These are phyloP conservation scores for Apis laboriosa DNA, from an alignment of 1,140 invertebrate species.

Conservation along the genomic window DNA sequence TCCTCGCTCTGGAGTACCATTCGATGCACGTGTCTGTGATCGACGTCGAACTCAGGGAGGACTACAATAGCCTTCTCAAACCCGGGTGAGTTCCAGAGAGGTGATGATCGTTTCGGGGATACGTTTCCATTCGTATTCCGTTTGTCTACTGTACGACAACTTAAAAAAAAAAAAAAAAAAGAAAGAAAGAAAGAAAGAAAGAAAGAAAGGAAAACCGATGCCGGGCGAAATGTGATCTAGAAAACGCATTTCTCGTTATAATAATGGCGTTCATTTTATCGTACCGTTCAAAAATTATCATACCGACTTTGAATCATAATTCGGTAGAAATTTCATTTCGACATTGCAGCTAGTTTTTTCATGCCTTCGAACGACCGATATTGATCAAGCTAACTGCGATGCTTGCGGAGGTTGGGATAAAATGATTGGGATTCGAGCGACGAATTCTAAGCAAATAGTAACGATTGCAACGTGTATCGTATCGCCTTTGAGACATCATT, in stretches of 20 bases:
- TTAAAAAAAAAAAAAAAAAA: neutral
- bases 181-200: neutral
- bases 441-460: too few relatives aligned
- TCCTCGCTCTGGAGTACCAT: constrained; percentile 73
- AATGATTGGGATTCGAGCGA: too few relatives aligned
- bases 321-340: too few relatives aligned
- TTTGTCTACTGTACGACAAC: neutral
- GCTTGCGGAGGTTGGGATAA: too few relatives aligned
- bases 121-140: constrained; percentile 23
- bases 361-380: too few relatives aligned
- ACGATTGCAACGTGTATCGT: neutral
- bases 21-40: constrained; percentile 73
- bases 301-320: too few relatives aligned
- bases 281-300: too few relatives aligned
- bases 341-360: too few relatives aligned
- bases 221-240: neutral
- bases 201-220: neutral
- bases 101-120: constrained; percentile 42
- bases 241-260: neutral
- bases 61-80: constrained; percentile 76
- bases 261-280: too few relatives aligned
- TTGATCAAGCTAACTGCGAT: too few relatives aligned
- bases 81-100: constrained; percentile 65
- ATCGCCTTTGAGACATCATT: neutral
- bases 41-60: constrained; percentile 77